phyloP scores from a whole-genome alignment of 30 jellyfish, hydroid and myxozoan genomes.

The Aurelia aurita complex sp. Pacific region DNA sequence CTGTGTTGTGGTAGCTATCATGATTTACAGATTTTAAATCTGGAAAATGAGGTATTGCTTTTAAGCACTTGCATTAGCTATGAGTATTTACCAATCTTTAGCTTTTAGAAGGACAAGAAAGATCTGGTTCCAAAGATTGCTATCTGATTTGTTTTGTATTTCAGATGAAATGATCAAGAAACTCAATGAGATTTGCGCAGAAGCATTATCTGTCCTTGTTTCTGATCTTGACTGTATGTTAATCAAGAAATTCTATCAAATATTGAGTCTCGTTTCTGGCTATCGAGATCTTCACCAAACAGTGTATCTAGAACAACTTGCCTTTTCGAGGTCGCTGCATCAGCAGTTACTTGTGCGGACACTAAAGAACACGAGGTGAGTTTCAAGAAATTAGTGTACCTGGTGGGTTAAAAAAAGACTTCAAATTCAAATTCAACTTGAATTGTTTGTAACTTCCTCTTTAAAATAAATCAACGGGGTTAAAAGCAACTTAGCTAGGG shows the following conservation, averaged over 20 bases:
- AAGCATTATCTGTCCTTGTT: slow-evolving; percentile 49
- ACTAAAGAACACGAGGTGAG: slow-evolving; percentile 28
- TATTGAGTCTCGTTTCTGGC: slow-evolving; percentile 34
- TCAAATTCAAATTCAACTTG: no score
- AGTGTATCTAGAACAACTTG: slow-evolving; percentile 30
- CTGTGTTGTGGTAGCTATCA: no score
- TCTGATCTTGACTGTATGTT: slow-evolving; percentile 48
- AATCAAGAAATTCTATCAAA: slow-evolving; percentile 25
- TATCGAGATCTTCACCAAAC: background rate
- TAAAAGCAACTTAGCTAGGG: no score
- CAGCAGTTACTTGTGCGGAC: slow-evolving; percentile 44
- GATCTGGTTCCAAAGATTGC: background rate
- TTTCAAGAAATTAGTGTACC: no score
- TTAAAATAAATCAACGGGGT: no score
- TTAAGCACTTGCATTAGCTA: no score
- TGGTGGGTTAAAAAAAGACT: no score
- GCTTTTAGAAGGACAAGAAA: no score
- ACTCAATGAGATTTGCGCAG: slow-evolving; percentile 10
- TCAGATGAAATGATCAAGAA: slow-evolving; percentile 2
- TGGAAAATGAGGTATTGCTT: no score
- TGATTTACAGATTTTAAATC: no score
- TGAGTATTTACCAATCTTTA: no score
- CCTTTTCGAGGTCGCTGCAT: slow-evolving; percentile 37
- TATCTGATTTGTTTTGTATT: background rate
- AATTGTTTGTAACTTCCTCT: no score